phyloP scores from a whole-genome alignment of 2,888 invertebrate species.

The Phragmatobia fuliginosa region DNA sequence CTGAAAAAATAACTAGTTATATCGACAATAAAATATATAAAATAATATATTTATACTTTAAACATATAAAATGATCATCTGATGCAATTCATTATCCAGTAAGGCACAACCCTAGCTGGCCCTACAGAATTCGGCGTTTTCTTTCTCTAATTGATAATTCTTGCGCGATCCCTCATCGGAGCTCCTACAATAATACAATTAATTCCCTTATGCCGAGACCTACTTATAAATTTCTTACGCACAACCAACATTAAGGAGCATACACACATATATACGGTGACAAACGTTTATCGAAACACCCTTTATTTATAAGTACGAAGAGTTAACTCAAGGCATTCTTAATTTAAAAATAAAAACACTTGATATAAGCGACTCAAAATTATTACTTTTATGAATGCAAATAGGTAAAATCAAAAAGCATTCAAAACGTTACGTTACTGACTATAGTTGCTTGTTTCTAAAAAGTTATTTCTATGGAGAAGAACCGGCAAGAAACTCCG shows the following conservation, averaged over 20 bases:
- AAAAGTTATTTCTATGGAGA: no score
- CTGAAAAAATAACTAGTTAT: no score
- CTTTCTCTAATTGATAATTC: constrained; percentile 86
- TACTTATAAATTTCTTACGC: constrained; percentile 78
- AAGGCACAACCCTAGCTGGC: constrained; percentile 46
- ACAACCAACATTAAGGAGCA: constrained; percentile 64
- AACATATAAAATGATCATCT: neutral
- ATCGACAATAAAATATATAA: no score
- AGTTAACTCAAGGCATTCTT: neutral
- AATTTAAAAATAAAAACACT: neutral
- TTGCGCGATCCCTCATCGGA: constrained; percentile 81
- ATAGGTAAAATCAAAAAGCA: no score
- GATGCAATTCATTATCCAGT: neutral
- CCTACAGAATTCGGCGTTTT: constrained; percentile 59
- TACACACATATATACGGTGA: constrained; percentile 48
- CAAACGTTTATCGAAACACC: neutral
- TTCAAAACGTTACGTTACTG: no score
- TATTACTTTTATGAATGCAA: no score
- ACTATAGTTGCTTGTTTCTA: no score
- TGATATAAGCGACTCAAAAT: no score
- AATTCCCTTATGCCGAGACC: constrained; percentile 81
- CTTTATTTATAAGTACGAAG: neutral
- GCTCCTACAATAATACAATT: constrained; percentile 84
- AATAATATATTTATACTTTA: neutral
- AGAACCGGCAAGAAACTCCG: no score